Base-by-base conservation (phyloP, 1,140 invertebrate genomes). In the Venustaconcha ellipsiformis region DNA sequence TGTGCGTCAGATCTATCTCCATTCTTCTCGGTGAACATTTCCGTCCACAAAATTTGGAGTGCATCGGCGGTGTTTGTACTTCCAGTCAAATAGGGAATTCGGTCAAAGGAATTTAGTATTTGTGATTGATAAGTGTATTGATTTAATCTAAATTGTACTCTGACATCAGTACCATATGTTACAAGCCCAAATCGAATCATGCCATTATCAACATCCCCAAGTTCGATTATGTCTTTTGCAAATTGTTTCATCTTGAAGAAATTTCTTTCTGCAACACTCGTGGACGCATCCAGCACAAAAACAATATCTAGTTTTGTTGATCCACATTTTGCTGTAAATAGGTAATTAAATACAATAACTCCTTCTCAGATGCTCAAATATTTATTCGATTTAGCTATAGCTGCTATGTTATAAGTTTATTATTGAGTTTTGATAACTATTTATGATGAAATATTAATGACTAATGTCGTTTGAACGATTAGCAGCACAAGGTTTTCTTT, bases 201-300 rank as follows among this genome's bases (percentile, higher is more conserved):
- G 26, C 82, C 85, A 14, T 74, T 67, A 58, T 86, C 86, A 55
- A 87, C 79, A 59, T 85, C 83, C 20, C 83, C 78, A 68, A 71
- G 67, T 17, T 67, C 57, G 8, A 87, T 37, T 18, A 88, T 78
- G 48, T 84, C 80, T 70, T 84, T 86, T 23, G 80, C 75, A 63
- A 88, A 88, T n/a, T 74, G 63, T 20, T 82, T 71, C 78, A 86
- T 82, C 57, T 82, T 70, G 1, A 79, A 62, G 73, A 86, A 88
- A 67, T 86, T 83, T 17, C 66, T 66, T 72, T 72, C 74, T 62
- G 80, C 80, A 5, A 87, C 84, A 70, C 82, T 84, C n/a, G 83
- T 83, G 4, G 86, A 88, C 2, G 83, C 72, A 70, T 88, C 86
- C 62, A 88, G 73, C n/a, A 87, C 62, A 60, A 88, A 82, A 5